phyloP scores from a whole-genome alignment of 1,140 invertebrate genomes.

The Brevipalpus yothersi region DNA sequence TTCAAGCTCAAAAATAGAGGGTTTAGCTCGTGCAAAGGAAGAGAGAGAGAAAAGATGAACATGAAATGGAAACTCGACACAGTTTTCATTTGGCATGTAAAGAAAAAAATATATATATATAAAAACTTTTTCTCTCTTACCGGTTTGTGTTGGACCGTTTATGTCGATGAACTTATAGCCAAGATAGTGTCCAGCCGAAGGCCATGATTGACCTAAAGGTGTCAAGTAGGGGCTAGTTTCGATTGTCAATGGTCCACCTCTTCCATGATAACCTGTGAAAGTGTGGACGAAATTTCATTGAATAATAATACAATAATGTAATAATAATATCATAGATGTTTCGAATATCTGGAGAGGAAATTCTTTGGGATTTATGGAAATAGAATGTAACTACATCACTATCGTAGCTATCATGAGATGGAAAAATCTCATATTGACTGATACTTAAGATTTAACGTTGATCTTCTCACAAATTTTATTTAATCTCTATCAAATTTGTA shows the following conservation, averaged over 20 bases:
- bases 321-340: not conserved
- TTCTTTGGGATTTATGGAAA: not conserved
- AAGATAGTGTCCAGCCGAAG: constrained; percentile 37
- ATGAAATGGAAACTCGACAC: no score
- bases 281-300: not conserved
- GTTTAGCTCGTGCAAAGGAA: no score
- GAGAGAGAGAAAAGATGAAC: no score
- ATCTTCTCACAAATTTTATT: no score
- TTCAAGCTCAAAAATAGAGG: no score
- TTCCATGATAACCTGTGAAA: constrained; percentile 6
- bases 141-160: constrained; percentile 55
- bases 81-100: no score
- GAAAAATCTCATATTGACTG: not conserved
- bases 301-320: not conserved
- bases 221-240: constrained; percentile 9
- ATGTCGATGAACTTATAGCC: constrained; percentile 51
- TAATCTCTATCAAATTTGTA: no score
- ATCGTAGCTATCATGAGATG: not conserved
- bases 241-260: constrained; percentile 15
- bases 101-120: no score
- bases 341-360: not conserved
- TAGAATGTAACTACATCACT: not conserved
- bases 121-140: not conserved
- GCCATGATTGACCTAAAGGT: constrained; percentile 32
- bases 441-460: not conserved